Conservation (phyloP, 2,113 vertebrate species). For the Todiramphus saurophagus region DNA sequence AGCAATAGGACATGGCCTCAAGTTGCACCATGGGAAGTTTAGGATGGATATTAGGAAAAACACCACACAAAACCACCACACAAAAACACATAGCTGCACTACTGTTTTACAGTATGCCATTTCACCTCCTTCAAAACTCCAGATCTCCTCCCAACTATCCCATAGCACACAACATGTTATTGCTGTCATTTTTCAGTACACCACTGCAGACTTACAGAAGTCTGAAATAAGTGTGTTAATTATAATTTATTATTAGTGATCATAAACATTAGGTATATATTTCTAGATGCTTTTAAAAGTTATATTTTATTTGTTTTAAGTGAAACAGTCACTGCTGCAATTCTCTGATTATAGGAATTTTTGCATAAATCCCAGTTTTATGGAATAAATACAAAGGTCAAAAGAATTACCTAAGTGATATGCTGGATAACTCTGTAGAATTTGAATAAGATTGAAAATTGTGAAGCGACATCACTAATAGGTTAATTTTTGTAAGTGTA, state of each 20-base stretch:
- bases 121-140: not conserved
- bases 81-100: not conserved
- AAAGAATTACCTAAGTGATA: conserved; percentile 2
- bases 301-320: conserved; percentile 20
- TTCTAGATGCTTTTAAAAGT: not conserved
- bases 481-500: not conserved
- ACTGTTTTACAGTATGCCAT: not conserved
- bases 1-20: too few relatives aligned
- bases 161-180: not conserved
- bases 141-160: not conserved
- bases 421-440: not conserved
- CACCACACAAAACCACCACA: too few relatives aligned
- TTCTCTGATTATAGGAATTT: conserved; percentile 17
- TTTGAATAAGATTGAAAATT: conserved; percentile 4
- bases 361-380: not conserved
- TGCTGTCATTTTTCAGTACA: not conserved
- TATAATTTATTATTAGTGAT: not conserved
- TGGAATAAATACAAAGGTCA: not conserved
- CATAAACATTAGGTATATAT: not conserved
- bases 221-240: not conserved
- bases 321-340: not conserved
- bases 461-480: not conserved
- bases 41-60: too few relatives aligned
- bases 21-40: too few relatives aligned
- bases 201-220: not conserved